Base-by-base conservation (phyloP, 2,113 vertebrate genomes). In the Hydrochoerus hydrochaeris region DNA sequence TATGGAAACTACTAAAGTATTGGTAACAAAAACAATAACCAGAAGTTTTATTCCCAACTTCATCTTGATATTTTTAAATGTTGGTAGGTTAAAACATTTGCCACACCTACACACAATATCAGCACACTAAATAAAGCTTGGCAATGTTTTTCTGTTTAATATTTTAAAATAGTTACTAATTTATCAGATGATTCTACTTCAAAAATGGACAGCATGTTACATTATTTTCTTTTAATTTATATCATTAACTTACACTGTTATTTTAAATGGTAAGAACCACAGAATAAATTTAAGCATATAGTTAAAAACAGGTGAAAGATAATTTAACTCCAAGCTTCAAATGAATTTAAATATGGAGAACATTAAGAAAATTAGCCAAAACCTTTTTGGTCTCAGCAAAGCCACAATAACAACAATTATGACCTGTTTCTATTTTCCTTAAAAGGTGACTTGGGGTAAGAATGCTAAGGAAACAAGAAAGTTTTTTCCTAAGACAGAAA, bases 321-420 rank as follows among this genome's bases (percentile, higher is more conserved):
- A 69, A 35, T 32, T 91, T 92, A 73, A 84, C 11, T 89, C 3
- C 63, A 77, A 58, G 30, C 60, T 96, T 94, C 83, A 90, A 84
- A 44, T 85, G 24, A 94, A 73, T 86, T 92, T 62, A 96, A 96
- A 73, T 71, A 60, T n/a, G 11, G 58, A 93, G 49, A 90, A 85
- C 89, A 60, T 41, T 49, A 95, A 78, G 38, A 41, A 84, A 94
- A 75, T 49, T 17, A 80, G 46, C 77, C 19, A 95, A 49, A 71
- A 26, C 46, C 10, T 82, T 95, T 80, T 89, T 46, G 1, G 1
- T 90, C 73, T 93, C 81, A 65, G 28, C 49, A 96, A 96, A 75
- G 7, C 22, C 41, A 52, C 52, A 35, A 57, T 63, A 75, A 69
- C 4, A 91, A 71, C 22, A 94, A 84, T 88, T 91, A 69, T 78